Base-by-base conservation (phyloP, 30 jellyfish, hydroid and myxozoan species). In the Cassiopea andromeda region DNA sequence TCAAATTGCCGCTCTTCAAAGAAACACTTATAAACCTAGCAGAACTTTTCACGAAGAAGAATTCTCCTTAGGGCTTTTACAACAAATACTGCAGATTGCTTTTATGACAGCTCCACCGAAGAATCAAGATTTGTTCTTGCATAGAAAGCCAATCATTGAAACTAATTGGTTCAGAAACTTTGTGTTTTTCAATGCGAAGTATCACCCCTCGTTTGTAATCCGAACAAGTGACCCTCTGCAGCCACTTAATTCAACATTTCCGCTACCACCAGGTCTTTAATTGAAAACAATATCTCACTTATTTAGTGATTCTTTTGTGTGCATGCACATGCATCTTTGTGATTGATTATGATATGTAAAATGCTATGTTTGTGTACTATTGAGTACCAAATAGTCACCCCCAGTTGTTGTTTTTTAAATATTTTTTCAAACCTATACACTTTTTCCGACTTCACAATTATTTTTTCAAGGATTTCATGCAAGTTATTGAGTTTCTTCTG, bases 121-220 rank as follows among this genome's bases (percentile, higher is more conserved):
- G 54, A 88, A 54, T 45, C 97, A 82, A 46, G 89, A 86, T 75
- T 44, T 75, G 59, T 89, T 80, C 61, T n/a, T 81, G 59, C 91
- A 89, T 48, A 74, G 77, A 7, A 71, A 59, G 44, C 96, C 96
- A 61, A 45, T 18, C 1, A 74, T 83, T 43, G 92, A 89, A 81
- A 71, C 86, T 46, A 81, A 89, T 78, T 89, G 96, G 96, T 89
- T 89, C 72, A 89, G 96, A 72, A 89, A 89, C 49, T 89, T 48
- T 68, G 73, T 69, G 43, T 89, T 89, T 48, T 89, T 61, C 80
- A 85, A 89, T 80, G 88, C 96, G 45, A 81, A 80, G 57, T 74
- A 74, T 48, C 71, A 81, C 46, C 96, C 96, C 6, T 81, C 90
- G 16, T 44, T 78, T 6, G 90, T 82, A n/a, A 68, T 89, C 27